A percentile compares a stretch with the other conserved stretches of the same genome.
Evolutionary conservation across 1,140 invertebrate genomes (phyloP).

Genomic region (Dryas iulia): DNA sequence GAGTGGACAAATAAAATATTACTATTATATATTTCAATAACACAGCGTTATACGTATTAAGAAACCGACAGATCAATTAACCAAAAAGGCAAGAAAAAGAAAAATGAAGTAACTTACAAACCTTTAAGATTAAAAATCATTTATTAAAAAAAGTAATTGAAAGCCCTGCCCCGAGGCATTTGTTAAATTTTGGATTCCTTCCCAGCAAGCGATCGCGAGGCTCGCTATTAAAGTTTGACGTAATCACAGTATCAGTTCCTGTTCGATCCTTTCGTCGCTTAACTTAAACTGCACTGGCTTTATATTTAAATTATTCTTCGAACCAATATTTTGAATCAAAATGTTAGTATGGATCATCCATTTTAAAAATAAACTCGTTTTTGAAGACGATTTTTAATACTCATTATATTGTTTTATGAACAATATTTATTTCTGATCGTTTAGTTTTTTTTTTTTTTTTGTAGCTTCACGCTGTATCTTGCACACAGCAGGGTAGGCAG

Average conservation of each 20-base stretch:
- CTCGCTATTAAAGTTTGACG: slow-evolving; percentile 11
- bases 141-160: background rate
- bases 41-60: too few relatives aligned
- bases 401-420: too few relatives aligned
- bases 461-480: too few relatives aligned
- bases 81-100: background rate
- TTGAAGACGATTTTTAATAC: too few relatives aligned
- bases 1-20: too few relatives aligned
- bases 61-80: too few relatives aligned
- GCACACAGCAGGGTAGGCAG: too few relatives aligned
- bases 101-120: background rate
- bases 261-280: slow-evolving; percentile 4
- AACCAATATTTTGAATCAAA: background rate
- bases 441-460: too few relatives aligned
- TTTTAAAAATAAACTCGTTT: too few relatives aligned
- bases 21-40: too few relatives aligned
- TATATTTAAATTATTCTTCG: background rate
- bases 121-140: background rate
- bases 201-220: slow-evolving; percentile 13
- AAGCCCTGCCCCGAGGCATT: slow-evolving; percentile 35
- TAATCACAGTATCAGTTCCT: slow-evolving; percentile 15
- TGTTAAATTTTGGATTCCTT: slow-evolving; percentile 48
- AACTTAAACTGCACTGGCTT: background rate
- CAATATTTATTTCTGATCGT: too few relatives aligned
- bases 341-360: too few relatives aligned